Evolutionary conservation across 2,113 vertebrate species (phyloP), one percentile per base, ranked within the genome.

Genomic region (Crotophaga sulcirostris): DNA sequence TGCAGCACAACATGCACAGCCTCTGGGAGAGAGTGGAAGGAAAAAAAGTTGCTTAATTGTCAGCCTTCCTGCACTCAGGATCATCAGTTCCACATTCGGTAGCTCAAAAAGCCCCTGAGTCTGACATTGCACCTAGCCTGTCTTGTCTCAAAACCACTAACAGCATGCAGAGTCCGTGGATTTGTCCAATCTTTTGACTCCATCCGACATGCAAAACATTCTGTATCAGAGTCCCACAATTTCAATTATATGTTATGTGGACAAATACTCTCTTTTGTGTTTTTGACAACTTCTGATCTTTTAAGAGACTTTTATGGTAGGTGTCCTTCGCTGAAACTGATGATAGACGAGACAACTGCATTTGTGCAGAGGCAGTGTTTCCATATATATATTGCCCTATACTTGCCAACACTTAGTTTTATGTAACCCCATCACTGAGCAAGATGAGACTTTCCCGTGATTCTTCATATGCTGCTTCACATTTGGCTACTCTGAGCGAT

Each of bases 71-170:
- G 29, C 8, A 18, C 18, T 75, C 20, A 67, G 12, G 14, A 34
- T 29, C 25, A 62, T 21, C 6, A 16, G 5, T 83, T 68, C 10
- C 34, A 31, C 17, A 0, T 0, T 0, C 33, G 40, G 17, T 62
- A 31, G 21, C 25, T 76, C 63, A 84, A 14, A 78, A 13, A 26
- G 2, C 4, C 25, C 34, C 64, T n/a, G 47, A 80, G 18, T 21
- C 28, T 42, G 9, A 42, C 11, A 5, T 17, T 62, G 38, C 21
- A 42, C 16, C 2, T 6, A 45, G 52, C 7, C 10, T 69, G 49
- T 44, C 33, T 47, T 3, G 3, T 29, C 20, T 44, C 58, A 86
- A 78, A 83, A 54, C 8, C 44, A n/a, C 17, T 33, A 72, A 17
- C 23, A 63, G 42, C 60, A 64, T 2, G 13, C 31, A 54, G 2